Evolutionary conservation across 2,888 invertebrate species (phyloP), one percentile per base, ranked within the genome.

Genomic region (Heliconius ismenius): DNA sequence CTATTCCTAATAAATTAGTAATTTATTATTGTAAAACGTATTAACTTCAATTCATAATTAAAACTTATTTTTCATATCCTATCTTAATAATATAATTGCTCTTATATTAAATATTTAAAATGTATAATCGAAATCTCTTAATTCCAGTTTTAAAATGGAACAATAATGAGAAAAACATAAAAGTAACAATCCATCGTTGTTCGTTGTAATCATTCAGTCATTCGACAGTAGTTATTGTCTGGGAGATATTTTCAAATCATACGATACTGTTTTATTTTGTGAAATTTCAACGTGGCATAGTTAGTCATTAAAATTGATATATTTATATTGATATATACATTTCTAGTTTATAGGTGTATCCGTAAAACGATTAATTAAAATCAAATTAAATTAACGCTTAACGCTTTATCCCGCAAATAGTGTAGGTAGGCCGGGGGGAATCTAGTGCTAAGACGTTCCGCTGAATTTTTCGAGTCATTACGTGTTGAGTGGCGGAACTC

Each of bases 141-240:
- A 63, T 69, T 32, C 49, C 62, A 49, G 21, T 28, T n/a, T n/a
- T 63, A 58, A 60, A 73, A 73, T 73, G 28, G 65, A 72, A 39
- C 28, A 36, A 36, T 21, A 74, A 65, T 36, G 65, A 73, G 58
- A 26, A 58, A 73, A 76, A 65, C 26, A 64, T 58, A 70, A 72
- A 32, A 72, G 63, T 69, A 75, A 54, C 60, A 72, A 72, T 62
- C 49, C 49, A 73, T 64, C 65, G 72, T 54, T 72, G 64, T 39
- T 39, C 76, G 39, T 39, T 65, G 58, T 60, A 65, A 76, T 76
- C 72, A 65, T 73, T 72, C 72, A 73, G 65, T 72, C 72, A 49
- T 76, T 76, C 76, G 43, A 60, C 65, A 76, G 58, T 70, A 26
- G 32, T 73, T 76, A 73, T 72, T 76, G 26, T 63, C 36, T 63